phyloP scores from a whole-genome alignment of 2,888 invertebrate genomes.

The Cyrtodaria siliqua region DNA sequence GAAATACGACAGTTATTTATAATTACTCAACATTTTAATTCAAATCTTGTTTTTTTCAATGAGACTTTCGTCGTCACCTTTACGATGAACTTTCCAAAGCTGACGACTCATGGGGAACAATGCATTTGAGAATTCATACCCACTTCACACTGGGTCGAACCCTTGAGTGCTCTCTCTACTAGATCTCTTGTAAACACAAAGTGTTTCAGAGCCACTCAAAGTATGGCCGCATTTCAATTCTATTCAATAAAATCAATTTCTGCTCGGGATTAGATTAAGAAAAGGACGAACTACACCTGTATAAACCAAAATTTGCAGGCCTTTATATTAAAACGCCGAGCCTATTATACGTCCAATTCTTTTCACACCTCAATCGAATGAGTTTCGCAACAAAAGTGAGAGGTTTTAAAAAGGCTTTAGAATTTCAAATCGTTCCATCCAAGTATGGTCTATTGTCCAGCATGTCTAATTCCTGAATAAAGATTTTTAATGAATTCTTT shows the following conservation, averaged over 20 bases:
- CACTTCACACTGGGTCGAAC: constrained; percentile 55
- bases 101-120: constrained; percentile 51
- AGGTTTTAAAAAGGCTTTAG: constrained; percentile 41
- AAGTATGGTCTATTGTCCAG: constrained; percentile 5
- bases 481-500: constrained; percentile 17
- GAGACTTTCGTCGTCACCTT: not conserved
- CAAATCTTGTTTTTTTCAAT: not conserved
- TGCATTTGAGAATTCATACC: constrained; percentile 48
- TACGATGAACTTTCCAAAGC: constrained; percentile 1
- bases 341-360: constrained; percentile 54
- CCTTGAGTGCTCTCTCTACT: constrained; percentile 43
- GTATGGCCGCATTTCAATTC: constrained; percentile 64
- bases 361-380: constrained; percentile 55
- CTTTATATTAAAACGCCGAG: constrained; percentile 56
- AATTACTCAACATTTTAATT: too few relatives aligned
- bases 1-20: too few relatives aligned
- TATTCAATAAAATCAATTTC: constrained; percentile 70
- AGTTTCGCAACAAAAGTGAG: constrained; percentile 60
- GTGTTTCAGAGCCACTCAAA: constrained; percentile 58
- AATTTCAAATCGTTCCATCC: constrained; percentile 14
- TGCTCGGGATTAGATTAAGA: constrained; percentile 61
- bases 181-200: constrained; percentile 56
- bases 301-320: constrained; percentile 53
- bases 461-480: constrained; percentile 8
- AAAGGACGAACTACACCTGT: constrained; percentile 59